Conservation (phyloP, 2,113 vertebrate genomes). For the Orientallactaga bullata region DNA sequence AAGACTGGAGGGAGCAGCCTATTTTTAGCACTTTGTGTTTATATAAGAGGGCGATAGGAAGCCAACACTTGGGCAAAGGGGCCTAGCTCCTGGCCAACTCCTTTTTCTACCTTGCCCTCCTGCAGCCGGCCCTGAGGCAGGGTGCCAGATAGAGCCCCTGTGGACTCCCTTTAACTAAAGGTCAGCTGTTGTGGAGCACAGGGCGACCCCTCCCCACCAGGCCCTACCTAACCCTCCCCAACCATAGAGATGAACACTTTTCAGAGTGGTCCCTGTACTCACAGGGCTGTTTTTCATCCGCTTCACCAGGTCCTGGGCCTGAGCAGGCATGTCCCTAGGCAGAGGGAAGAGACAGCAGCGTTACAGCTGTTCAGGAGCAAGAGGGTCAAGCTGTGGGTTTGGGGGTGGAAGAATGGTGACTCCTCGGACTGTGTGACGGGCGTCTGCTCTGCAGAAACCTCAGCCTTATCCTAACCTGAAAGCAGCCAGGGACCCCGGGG, state of each 20-base stretch:
- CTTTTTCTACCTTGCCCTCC: neutral
- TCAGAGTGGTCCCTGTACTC: constrained; percentile 79
- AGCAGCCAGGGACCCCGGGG: fast-evolving
- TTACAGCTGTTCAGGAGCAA: neutral
- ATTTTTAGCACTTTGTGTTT: constrained; percentile 86
- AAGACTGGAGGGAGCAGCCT: constrained; percentile 83
- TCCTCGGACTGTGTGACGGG: neutral
- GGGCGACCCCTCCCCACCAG: too few relatives aligned
- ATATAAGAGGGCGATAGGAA: constrained; percentile 81
- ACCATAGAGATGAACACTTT: neutral
- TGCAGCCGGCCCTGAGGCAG: fast-evolving
- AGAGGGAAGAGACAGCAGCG: neutral
- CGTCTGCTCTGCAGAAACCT: neutral
- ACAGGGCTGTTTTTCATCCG: constrained; percentile 89
- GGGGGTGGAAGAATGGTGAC: neutral
- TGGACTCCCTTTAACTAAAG: neutral
- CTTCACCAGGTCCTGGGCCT: constrained; percentile 89
- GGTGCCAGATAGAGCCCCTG: fast-evolving
- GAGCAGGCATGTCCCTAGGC: constrained; percentile 90
- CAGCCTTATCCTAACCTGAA: neutral
- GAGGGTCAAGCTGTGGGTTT: neutral
- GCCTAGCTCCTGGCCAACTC: neutral
- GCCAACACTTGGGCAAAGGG: constrained; percentile 64
- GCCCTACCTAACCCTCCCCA: neutral
- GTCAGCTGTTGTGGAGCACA: neutral